Evolutionary conservation across 2,888 invertebrate genomes (phyloP), one percentile per base, ranked within the genome.

Genomic region (Drosophila meridiana): DNA sequence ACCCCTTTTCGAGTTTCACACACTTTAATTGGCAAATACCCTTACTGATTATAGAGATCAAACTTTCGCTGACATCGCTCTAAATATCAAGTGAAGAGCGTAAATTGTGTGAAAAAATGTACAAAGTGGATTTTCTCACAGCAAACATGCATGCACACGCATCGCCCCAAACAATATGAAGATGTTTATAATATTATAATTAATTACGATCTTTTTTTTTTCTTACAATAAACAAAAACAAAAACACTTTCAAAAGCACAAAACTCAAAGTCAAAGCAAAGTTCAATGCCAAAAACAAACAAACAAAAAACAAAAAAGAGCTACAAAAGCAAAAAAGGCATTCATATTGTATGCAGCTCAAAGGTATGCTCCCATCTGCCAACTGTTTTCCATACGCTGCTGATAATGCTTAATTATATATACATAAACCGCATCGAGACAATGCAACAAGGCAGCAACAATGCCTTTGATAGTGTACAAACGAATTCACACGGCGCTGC

Each of bases 401-500:
- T 89, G 84, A 89, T 85, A 85, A 82, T 73, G 70, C 83, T 85
- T 87, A 89, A 85, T 85, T 89, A 85, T 87, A 85, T 85, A 82
- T 65, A 87, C 80, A 89, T 79, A 87, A 81, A 62, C 82, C 79
- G 73, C 89, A 84, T 52, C 71, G 55, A 77, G 59, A 78, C 78
- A 78, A 81, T 78, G 72, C 81, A 79, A 67, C 82, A 78, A 64
- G 64, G 14, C 68, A 68, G 50, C 69, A 68, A 72, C 53, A 69
- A 76, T 70, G 60, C 47, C 72, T 66, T n/a, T 56, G 78, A 78
- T 78, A 83, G 68, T 82, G 73, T 63, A 79, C 72, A 63, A 60
- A 53, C 62, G 68, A 83, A 81, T 79, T 82, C 79, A 71, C 80
- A 82, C 69, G 78, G 61, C 70, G 56, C 55, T 59, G 61, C 60